These are phyloP conservation scores for Porphyrio hochstetteri DNA, from an alignment of 2,113 vertebrate genomes.

Conservation along the genomic window DNA sequence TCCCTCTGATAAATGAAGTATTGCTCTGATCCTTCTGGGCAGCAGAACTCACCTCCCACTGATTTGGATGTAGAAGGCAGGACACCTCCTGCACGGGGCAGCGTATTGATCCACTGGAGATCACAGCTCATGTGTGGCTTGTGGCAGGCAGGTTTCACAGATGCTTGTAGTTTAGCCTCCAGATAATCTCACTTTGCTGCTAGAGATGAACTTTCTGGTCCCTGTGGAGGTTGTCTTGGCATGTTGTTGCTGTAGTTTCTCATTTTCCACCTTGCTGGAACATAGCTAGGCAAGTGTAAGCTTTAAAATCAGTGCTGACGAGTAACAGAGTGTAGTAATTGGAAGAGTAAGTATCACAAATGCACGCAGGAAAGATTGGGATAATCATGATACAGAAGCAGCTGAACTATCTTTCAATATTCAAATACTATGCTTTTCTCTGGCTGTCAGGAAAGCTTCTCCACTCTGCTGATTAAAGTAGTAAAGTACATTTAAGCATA, in stretches of 20 bases:
- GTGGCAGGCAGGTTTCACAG: background rate
- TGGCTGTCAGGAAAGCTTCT: background rate
- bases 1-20: background rate
- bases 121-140: accelerated
- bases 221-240: background rate
- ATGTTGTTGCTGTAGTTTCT: background rate
- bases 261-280: background rate
- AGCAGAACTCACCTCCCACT: background rate
- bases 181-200: background rate
- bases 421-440: background rate
- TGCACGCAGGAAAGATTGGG: background rate
- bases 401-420: background rate
- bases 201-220: background rate
- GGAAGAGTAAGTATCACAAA: background rate
- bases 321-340: background rate
- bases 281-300: background rate
- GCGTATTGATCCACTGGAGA: background rate
- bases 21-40: background rate
- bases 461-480: background rate
- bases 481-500: background rate
- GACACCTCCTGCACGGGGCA: background rate
- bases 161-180: background rate
- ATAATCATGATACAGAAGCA: background rate
- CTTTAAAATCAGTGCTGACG: too few relatives aligned
- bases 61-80: background rate